Percentiles rank a stretch among this genome's conserved stretches.
These are phyloP conservation scores for Thoracochromis brauschi DNA, from an alignment of 2,113 vertebrate species.

Conservation along the genomic window DNA sequence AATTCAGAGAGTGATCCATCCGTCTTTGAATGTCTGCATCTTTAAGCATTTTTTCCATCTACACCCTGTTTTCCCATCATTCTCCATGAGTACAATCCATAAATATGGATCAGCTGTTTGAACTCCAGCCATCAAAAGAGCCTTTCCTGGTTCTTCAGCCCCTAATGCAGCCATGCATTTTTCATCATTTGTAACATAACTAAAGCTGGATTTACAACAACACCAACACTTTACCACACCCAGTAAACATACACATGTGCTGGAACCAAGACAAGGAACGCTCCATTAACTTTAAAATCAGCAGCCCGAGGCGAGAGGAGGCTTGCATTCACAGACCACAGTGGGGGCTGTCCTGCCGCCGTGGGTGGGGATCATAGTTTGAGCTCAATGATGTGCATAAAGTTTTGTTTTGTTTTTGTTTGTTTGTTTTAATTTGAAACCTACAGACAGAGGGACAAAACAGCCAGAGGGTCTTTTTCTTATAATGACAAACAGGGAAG, in stretches of 20 bases:
- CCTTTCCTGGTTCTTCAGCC: not conserved
- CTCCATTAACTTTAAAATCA: not conserved
- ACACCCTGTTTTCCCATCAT: not conserved
- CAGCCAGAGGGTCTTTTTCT: not conserved
- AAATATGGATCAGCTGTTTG: not conserved
- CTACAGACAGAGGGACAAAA: not conserved
- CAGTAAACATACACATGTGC: not conserved
- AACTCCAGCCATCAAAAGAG: not conserved
- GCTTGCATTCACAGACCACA: not conserved
- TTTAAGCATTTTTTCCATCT: not conserved
- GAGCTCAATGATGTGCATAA: not conserved
- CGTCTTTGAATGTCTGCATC: not conserved
- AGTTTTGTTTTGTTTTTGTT: not conserved
- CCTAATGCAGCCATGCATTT: not conserved
- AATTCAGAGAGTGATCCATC: not conserved
- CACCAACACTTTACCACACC: not conserved
- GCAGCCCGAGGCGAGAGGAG: not conserved
- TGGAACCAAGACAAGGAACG: not conserved
- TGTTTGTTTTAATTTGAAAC: not conserved
- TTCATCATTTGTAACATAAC: not conserved
- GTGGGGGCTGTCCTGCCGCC: not conserved
- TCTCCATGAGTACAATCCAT: not conserved
- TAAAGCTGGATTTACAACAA: not conserved
- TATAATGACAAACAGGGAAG: not conserved
- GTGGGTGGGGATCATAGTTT: not conserved